These are phyloP conservation scores for Heliconius melpomene DNA, from an alignment of 1,140 invertebrate species.

Conservation along the genomic window DNA sequence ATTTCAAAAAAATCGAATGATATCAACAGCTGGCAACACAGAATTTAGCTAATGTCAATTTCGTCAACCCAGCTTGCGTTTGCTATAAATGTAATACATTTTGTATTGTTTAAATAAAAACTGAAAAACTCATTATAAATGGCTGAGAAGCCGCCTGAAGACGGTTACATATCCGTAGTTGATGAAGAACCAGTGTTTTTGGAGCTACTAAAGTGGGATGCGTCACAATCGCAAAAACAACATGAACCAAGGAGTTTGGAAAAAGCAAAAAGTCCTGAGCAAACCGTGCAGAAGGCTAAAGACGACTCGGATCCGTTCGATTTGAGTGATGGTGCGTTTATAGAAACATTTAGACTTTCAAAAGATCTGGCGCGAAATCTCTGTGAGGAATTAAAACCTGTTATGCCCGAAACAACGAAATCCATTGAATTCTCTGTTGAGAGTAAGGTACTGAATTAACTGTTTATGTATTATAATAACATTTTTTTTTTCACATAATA, in stretches of 20 bases:
- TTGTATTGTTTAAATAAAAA: constrained; percentile 47
- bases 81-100: constrained; percentile 56
- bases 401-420: constrained; percentile 71
- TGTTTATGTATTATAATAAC: no score
- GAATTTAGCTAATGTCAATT: constrained; percentile 17
- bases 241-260: constrained; percentile 59
- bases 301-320: constrained; percentile 69
- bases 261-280: constrained; percentile 68
- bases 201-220: constrained; percentile 72
- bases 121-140: constrained; percentile 54
- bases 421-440: constrained; percentile 73
- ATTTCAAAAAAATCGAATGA: background rate
- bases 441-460: constrained; percentile 53
- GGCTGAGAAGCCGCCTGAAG: constrained; percentile 72
- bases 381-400: constrained; percentile 67
- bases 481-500: no score
- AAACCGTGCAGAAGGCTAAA: constrained; percentile 52
- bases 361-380: constrained; percentile 68
- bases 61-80: constrained; percentile 50
- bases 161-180: constrained; percentile 74
- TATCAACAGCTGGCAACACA: background rate
- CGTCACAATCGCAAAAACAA: constrained; percentile 65
- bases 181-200: constrained; percentile 75
- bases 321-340: constrained; percentile 62
- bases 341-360: constrained; percentile 64